Evolutionary conservation across 1,140 invertebrate genomes (phyloP), one percentile per base, ranked within the genome.

Genomic region (Rhynchophorus ferrugineus): DNA sequence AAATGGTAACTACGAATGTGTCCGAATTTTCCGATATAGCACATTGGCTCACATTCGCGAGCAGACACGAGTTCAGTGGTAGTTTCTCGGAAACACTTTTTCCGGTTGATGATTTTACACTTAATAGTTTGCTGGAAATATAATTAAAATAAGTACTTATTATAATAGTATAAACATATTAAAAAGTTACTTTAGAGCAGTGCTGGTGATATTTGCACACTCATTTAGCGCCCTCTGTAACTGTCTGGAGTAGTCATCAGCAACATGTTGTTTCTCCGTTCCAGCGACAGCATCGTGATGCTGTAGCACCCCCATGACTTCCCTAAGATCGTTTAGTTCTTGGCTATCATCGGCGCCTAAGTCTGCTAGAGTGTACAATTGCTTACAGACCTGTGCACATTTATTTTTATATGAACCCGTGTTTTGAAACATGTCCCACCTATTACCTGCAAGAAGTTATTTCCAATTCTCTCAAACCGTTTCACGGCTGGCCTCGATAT

Each of bases 191-290:
- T 44, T 64, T 36, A 75, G 29, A 16, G 71, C 67, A 36, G 49
- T 56, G n/a, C 63, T 57, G 3, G 66, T 60, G 13, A 75, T 68
- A 45, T 72, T 63, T 61, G 76, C 67, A 59, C 79, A 82, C 51
- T 73, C 69, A 6, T 68, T 62, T 7, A 82, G 70, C 8, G 77
- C 83, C 44, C 74, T 65, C 9, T 75, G 65, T 6, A 93, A 68
- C 55, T 85, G 73, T 55, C 81, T 72, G 0, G 76, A 81, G 68
- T 99, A 99, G 70, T 99, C 94, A 8, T 80, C 61, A 0, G 89
- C 84, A 0, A 96, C 92, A 43, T 87, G 80, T 70, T 95, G 83
- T 63, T 94, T 94, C 62, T 91, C 91, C 0, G 93, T 96, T n/a
- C 93, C 92, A 0, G 85, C 85, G 1, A 89, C 77, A 1, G 86